Evolutionary conservation across 2,797 vertebrate genomes (phyloP), one percentile per base, ranked within the genome.

Genomic region (Buceros bicornis): DNA sequence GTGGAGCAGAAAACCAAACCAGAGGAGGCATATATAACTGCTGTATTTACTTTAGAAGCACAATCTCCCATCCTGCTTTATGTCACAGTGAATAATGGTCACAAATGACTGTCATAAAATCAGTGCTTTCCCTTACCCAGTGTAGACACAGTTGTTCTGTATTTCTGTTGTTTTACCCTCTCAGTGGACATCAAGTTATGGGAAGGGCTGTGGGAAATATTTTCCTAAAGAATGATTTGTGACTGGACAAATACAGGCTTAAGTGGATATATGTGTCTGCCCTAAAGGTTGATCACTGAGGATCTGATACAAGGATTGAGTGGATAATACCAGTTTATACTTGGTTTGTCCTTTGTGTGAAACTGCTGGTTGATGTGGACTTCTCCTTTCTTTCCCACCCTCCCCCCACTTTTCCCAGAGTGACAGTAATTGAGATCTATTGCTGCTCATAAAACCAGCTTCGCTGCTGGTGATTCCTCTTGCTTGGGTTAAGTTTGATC

Each of bases 201-300:
- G 95, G 82, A 93, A 94, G 91, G 85, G 50, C 93, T 96, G 95
- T 94, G 94, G 92, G 93, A 97, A 97, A 95, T 89, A 81, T 83
- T 97, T 95, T 91, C 85, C 80, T 95, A 94, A 86, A 84, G 93
- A 84, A 89, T 95, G 62, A 94, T 96, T 94, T 93, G 93, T 80
- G 73, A 62, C 94, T 93, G 95, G 90, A 94, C 77, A 96, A 96
- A 97, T 93, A 93, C 53, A 47, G 88, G 95, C 93, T 96, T 94
- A 95, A 90, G 87, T 45, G 91, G 88, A 16, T 95, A 80, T 95
- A 29, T 76, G 72, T 87, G 82, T 86, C 43, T 97, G 92, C 82
- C 91, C 95, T 89, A 76, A 93, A 96, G 89, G 96, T 96, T 94
- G 82, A 54, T 80, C 26, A 21, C 17, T 0, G 7, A 89, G 70